A percentile compares a stretch with the other conserved stretches of the same genome.
These are phyloP conservation scores for Lithophane leautieri DNA, from an alignment of 2,888 invertebrate genomes.

Conservation along the genomic window DNA sequence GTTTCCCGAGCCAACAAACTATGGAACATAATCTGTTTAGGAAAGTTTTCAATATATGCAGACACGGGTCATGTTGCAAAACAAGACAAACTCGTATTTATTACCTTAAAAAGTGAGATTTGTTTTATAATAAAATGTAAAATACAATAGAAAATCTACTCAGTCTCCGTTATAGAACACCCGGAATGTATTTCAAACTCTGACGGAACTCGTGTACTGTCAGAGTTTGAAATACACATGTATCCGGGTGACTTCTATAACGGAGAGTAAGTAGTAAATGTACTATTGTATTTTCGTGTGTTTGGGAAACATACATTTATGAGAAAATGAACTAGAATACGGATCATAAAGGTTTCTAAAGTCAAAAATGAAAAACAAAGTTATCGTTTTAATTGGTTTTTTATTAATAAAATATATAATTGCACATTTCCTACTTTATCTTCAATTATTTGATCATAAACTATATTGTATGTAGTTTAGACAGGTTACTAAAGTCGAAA, in stretches of 20 bases:
- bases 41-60: background rate
- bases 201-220: no score
- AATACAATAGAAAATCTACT: no score
- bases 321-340: background rate
- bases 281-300: background rate
- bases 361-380: background rate
- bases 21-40: conserved; percentile 1
- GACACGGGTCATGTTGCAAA: conserved; percentile 10
- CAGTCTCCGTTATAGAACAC: no score
- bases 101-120: no score
- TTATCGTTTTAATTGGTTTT: background rate
- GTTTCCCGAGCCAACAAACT: background rate
- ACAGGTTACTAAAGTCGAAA: background rate
- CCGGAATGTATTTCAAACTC: no score
- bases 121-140: no score
- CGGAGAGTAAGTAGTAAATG: no score
- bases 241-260: no score
- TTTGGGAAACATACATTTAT: no score
- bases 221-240: no score
- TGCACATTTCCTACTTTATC: background rate
- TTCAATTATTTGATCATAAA: conserved; percentile 1
- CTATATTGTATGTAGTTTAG: no score
- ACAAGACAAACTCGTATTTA: no score
- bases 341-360: background rate
- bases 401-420: background rate